Percentiles rank a stretch among this genome's conserved stretches.
phyloP scores from a whole-genome alignment of 2,888 invertebrate species.

The Philhelius pedissequus region DNA sequence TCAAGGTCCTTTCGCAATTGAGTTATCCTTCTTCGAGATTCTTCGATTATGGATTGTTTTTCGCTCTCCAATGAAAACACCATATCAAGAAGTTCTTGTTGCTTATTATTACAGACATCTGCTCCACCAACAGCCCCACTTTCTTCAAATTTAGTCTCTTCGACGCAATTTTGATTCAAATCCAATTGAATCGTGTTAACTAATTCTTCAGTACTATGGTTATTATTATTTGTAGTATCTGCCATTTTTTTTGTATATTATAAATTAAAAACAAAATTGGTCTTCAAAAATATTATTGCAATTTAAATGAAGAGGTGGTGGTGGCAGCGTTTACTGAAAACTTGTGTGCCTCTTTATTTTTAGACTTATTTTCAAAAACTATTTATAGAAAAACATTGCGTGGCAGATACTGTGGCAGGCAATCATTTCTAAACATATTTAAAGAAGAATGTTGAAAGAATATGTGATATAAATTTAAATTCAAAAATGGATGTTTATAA shows the following conservation, averaged over 20 bases:
- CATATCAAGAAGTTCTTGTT: constrained; percentile 77
- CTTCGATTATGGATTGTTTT: constrained; percentile 77
- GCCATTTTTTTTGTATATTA: constrained; percentile 20
- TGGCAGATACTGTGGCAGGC: constrained; percentile 15
- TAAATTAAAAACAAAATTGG: not conserved
- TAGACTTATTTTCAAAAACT: constrained; percentile 55
- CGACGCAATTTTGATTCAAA: constrained; percentile 43
- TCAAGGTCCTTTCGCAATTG: constrained; percentile 77
- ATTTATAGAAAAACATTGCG: constrained; percentile 62
- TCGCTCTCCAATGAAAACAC: constrained; percentile 78
- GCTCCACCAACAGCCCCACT: constrained; percentile 45
- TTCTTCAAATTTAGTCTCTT: constrained; percentile 13
- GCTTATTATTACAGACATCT: constrained; percentile 56
- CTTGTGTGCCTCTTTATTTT: constrained; percentile 47
- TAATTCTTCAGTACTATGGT: not conserved
- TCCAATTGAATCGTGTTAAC: constrained; percentile 7
- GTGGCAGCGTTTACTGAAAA: constrained; percentile 23
- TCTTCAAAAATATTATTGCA: not conserved
- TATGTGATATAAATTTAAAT: no score
- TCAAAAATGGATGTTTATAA: no score
- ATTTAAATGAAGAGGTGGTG: not conserved
- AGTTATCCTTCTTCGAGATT: constrained; percentile 75
- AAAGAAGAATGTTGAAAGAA: not conserved
- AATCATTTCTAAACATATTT: not conserved
- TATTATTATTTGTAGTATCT: constrained; percentile 28